Conservation (phyloP, 1,140 invertebrate species). For the Drosophila murphyi region DNA sequence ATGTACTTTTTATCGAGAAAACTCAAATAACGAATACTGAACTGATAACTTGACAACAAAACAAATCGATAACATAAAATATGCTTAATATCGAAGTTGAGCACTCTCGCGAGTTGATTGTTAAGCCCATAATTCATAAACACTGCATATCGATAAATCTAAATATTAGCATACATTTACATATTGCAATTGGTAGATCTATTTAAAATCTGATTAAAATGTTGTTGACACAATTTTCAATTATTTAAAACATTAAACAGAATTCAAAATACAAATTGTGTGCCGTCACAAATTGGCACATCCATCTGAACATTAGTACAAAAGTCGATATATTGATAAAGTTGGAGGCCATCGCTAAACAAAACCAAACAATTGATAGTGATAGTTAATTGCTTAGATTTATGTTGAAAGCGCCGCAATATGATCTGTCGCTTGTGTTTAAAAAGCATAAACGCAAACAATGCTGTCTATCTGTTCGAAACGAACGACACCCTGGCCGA, state of each 20-base stretch:
- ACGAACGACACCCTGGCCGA: constrained; percentile 68
- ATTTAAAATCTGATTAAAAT: too few relatives aligned
- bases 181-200: too few relatives aligned
- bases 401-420: constrained; percentile 42
- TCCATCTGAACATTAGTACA: too few relatives aligned
- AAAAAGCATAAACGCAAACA: constrained; percentile 64
- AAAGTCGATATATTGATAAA: constrained; percentile 18
- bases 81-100: background rate
- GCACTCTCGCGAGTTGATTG: background rate
- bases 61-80: background rate
- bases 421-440: constrained; percentile 80
- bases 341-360: constrained; percentile 33
- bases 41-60: too few relatives aligned
- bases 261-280: too few relatives aligned
- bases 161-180: too few relatives aligned
- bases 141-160: background rate
- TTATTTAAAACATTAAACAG: too few relatives aligned
- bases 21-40: too few relatives aligned
- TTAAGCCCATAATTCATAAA: background rate
- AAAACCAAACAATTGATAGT: constrained; percentile 53
- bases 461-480: constrained; percentile 70
- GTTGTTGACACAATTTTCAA: too few relatives aligned
- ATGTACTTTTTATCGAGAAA: too few relatives aligned
- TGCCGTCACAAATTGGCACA: too few relatives aligned
- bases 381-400: constrained; percentile 28